A percentile compares a stretch with the other conserved stretches of the same genome.
Evolutionary conservation across 2,888 invertebrate genomes (phyloP).

Genomic region (Drosophila picticornis): DNA sequence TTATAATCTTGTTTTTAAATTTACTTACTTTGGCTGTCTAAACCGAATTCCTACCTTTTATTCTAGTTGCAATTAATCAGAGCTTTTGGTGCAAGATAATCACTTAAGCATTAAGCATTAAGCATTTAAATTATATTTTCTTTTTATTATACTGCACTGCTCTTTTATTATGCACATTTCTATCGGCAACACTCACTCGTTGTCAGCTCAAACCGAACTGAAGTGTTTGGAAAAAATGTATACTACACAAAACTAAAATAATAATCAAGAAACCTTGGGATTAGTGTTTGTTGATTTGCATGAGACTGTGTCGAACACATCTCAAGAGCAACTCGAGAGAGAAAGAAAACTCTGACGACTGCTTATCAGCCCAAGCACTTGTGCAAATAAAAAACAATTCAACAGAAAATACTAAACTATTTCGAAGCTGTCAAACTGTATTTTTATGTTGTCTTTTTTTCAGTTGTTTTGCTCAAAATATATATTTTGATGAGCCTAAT

Average conservation of each 20-base stretch:
- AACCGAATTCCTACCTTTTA: not conserved
- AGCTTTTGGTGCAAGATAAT: not conserved
- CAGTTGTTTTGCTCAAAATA: constrained; percentile 17
- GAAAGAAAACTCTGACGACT: constrained; percentile 11
- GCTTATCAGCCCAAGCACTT: constrained; percentile 29
- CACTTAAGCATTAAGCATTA: too few relatives aligned
- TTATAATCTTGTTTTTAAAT: not conserved
- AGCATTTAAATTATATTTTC: too few relatives aligned
- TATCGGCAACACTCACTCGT: not conserved
- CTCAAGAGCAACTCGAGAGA: constrained; percentile 6
- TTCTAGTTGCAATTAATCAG: not conserved
- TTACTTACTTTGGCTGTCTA: too few relatives aligned
- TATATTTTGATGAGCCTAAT: constrained; percentile 5
- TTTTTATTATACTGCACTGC: too few relatives aligned
- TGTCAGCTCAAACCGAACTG: constrained; percentile 13
- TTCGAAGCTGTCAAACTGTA: constrained; percentile 19
- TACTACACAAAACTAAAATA: not conserved
- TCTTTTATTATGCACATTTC: not conserved
- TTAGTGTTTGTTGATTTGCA: constrained; percentile 5
- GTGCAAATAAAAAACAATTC: constrained; percentile 36
- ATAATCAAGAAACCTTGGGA: constrained; percentile 9
- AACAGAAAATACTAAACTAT: not conserved
- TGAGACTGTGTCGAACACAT: constrained; percentile 33
- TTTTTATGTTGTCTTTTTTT: constrained; percentile 15
- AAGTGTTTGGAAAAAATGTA: constrained; percentile 5